Evolutionary conservation across 2,113 vertebrate species (phyloP).

Genomic region (Zingel zingel): DNA sequence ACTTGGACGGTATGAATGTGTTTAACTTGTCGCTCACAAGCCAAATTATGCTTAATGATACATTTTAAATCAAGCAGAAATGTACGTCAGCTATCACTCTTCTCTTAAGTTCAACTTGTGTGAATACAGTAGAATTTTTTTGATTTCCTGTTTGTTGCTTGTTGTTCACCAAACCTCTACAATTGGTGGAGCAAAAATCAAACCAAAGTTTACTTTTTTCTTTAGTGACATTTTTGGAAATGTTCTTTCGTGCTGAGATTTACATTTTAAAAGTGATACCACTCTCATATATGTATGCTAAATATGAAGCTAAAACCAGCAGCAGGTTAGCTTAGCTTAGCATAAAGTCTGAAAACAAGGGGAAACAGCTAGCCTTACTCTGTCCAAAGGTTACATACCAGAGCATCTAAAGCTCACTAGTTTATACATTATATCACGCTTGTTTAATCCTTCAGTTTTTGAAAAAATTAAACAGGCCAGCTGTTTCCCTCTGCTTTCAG

Average conservation of each 20-base stretch:
- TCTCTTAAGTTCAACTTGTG: no score
- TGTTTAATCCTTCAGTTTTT: neutral
- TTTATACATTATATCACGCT: neutral
- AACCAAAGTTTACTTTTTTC: neutral
- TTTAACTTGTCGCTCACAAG: slow-evolving; percentile 4
- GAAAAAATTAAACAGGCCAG: neutral
- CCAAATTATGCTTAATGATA: slow-evolving; percentile 32
- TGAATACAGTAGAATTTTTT: neutral
- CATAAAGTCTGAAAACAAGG: neutral
- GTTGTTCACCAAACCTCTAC: neutral
- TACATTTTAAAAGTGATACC: neutral
- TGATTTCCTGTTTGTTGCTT: neutral
- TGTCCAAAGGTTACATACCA: neutral
- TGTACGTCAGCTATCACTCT: neutral
- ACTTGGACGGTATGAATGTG: slow-evolving; percentile 38
- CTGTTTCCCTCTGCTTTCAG: neutral
- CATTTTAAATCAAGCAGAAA: slow-evolving; percentile 3
- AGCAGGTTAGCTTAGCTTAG: neutral
- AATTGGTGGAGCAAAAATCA: neutral
- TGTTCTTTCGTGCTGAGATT: neutral
- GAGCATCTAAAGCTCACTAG: neutral
- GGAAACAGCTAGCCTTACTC: neutral
- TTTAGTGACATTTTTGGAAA: neutral
- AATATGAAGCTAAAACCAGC: neutral
- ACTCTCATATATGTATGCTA: neutral